These are phyloP conservation scores for Ophonus ardosiacus DNA, from an alignment of 2,888 invertebrate species.

Conservation along the genomic window DNA sequence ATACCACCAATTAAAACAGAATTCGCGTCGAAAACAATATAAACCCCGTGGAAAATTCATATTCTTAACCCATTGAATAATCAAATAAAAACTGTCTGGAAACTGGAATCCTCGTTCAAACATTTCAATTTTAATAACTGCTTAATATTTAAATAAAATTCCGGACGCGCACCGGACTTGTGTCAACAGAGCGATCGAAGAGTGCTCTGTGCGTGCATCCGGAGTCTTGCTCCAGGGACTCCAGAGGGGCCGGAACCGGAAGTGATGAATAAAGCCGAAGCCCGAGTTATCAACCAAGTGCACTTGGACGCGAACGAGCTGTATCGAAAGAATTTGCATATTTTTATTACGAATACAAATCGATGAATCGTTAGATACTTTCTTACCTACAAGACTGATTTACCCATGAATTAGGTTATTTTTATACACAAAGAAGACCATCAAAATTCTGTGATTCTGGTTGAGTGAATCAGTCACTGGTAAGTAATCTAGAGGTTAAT, in stretches of 20 bases:
- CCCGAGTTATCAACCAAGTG: constrained; percentile 32
- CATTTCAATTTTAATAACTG: constrained; percentile 52
- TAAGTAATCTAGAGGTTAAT: too few species aligned
- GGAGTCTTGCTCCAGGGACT: constrained; percentile 10
- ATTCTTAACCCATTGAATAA: constrained; percentile 32
- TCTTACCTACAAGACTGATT: neutral
- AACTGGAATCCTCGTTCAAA: constrained; percentile 33
- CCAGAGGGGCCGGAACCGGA: constrained; percentile 6
- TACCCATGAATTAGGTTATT: neutral
- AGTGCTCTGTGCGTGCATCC: constrained; percentile 23
- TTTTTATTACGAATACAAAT: constrained; percentile 26
- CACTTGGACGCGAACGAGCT: constrained; percentile 34
- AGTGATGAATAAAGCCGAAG: constrained; percentile 42
- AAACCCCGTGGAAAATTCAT: neutral
- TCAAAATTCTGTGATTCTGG: too few species aligned
- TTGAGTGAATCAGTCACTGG: too few species aligned
- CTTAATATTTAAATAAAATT: constrained; percentile 57
- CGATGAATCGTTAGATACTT: neutral
- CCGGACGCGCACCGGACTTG: constrained; percentile 18
- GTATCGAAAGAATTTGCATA: constrained; percentile 35
- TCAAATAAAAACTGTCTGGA: constrained; percentile 40
- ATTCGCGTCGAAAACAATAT: too few species aligned
- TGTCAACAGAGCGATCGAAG: constrained; percentile 44
- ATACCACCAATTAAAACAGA: too few species aligned
- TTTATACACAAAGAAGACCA: neutral